phyloP scores from a whole-genome alignment of 2,113 vertebrate genomes.

The Callaeas wilsoni region DNA sequence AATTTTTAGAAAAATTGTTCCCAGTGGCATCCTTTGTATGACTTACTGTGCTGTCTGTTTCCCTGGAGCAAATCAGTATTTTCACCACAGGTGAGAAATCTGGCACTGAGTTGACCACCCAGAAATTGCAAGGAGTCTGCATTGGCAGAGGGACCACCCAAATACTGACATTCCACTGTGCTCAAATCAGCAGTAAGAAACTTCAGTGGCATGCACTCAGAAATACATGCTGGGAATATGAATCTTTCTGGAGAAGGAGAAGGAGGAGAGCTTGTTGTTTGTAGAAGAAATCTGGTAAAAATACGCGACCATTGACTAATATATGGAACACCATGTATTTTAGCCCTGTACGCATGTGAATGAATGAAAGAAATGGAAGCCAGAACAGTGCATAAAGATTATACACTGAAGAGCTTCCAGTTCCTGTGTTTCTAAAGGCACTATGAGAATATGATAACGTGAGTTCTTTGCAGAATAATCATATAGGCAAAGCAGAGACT shows the following conservation, averaged over 20 bases:
- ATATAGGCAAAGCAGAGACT: neutral
- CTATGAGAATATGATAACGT: neutral
- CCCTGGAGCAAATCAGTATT: neutral
- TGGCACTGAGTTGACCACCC: neutral
- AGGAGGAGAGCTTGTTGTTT: neutral
- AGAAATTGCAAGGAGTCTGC: neutral
- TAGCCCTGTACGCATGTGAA: neutral
- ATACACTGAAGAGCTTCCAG: rapidly evolving
- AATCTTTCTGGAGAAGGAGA: neutral
- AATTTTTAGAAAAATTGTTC: neutral
- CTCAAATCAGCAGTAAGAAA: neutral
- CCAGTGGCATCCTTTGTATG: neutral
- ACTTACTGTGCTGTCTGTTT: neutral
- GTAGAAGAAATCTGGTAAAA: neutral
- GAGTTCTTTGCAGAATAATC: neutral
- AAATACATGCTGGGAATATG: neutral
- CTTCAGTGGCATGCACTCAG: neutral
- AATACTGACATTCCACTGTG: neutral
- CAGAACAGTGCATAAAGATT: neutral
- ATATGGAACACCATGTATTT: neutral
- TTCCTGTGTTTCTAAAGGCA: neutral
- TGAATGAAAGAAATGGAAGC: neutral
- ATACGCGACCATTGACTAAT: rapidly evolving
- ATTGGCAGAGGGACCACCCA: neutral
- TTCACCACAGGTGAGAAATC: neutral